Evolutionary conservation across 2,888 invertebrate species (phyloP), one percentile per base, ranked within the genome.

Genomic region (Thymelicus sylvestris): DNA sequence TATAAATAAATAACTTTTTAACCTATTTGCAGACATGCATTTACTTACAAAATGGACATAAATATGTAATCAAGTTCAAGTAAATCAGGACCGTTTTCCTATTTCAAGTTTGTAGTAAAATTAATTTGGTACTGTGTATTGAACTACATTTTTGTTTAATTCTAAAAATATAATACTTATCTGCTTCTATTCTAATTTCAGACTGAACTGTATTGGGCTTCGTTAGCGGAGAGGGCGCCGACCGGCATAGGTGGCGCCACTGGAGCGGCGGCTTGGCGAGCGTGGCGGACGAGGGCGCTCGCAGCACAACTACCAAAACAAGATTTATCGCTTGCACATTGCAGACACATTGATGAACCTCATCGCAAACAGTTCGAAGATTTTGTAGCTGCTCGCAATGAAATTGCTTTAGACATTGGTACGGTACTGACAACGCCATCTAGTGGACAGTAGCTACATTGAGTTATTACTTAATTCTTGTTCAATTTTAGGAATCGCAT

Each of bases 351-450:
- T 72, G 97, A 97, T 76, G 94, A 96, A 19, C 95, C 95, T 82
- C 96, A 97, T 84, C 95, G 95, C 82, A 95, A 96, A 77, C 96
- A 97, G 81, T 99, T 97, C 87, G 97, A 98, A 91, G 98, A 99
- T 89, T 99, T 99, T 89, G 97, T 99, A 79, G 96, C 98, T 66
- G 97, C 97, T 68, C 95, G 99, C 67, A 99, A 99, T 90, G 98
- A 98, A 94, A 97, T 98, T 80, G 98, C 99, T 55, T 95, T 99
- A 84, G 99, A 99, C 89, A 98, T 99, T 84, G 99, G 98, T 90
- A 86, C 83, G 85, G 2, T 87, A 66, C n/a, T 57, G 44, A 59
- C 57, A 76, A 63, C 78, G 86, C 81, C 86, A 86, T 83, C 88
- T 88, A 67, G 74, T 76, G 77, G 59, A 62, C 38, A 81, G 71